Conservation (phyloP, 2,113 vertebrate genomes). For the Athene noctua region DNA sequence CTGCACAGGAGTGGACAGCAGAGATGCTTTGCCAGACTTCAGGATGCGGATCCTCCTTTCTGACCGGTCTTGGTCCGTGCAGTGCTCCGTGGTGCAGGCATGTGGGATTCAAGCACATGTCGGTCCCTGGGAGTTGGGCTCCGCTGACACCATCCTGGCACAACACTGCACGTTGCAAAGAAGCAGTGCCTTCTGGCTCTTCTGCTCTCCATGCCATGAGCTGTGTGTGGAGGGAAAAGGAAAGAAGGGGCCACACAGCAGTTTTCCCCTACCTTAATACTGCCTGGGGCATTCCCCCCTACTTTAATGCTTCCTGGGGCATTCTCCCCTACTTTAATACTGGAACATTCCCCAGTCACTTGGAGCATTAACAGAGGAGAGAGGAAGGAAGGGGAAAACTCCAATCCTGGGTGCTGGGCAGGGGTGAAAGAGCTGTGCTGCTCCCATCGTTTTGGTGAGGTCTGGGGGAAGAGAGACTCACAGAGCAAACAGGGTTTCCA, state of each 20-base stretch:
- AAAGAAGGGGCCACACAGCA: neutral
- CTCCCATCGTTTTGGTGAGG: rapidly evolving
- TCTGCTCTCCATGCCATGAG: neutral
- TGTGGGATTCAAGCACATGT: neutral
- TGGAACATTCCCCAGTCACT: neutral
- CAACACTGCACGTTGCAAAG: rapidly evolving
- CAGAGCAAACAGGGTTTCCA: neutral
- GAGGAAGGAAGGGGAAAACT: neutral
- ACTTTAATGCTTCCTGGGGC: too few relatives aligned
- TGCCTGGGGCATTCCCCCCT: neutral
- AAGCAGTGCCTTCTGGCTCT: neutral
- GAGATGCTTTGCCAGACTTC: neutral
- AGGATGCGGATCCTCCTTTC: neutral
- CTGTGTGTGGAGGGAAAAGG: rapidly evolving
- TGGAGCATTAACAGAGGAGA: neutral
- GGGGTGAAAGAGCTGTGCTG: neutral
- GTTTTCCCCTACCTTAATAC: neutral
- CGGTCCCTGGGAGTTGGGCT: neutral
- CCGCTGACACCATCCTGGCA: neutral
- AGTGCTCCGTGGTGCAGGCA: neutral
- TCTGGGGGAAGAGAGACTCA: neutral
- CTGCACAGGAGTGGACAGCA: neutral
- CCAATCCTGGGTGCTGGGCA: neutral
- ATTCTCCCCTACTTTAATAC: too few relatives aligned
- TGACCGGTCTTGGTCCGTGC: rapidly evolving